Conservation (phyloP, 2,797 vertebrate species). For the Pipistrellus pipistrellus region DNA sequence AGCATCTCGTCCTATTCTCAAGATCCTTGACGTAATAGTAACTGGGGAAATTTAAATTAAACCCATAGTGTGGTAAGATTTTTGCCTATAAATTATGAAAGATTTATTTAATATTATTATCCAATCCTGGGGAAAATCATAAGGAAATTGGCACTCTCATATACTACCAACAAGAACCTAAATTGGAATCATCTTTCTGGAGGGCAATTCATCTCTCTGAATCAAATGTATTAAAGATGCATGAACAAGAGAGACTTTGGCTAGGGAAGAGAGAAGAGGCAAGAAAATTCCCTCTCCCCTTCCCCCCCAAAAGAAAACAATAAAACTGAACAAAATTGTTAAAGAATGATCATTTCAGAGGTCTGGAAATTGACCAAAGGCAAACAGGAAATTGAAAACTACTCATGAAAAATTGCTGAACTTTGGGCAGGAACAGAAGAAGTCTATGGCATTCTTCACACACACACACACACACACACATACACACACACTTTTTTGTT, state of each 20-base stretch:
- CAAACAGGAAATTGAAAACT: constrained; percentile 20
- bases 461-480: not conserved
- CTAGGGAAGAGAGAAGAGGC: not conserved
- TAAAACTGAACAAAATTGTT: not conserved
- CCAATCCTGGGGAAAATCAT: not conserved
- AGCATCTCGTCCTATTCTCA: constrained; percentile 21
- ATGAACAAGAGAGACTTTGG: not conserved
- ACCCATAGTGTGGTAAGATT: not conserved
- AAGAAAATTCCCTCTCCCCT: not conserved
- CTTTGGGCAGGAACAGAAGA: not conserved
- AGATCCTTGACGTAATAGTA: constrained; percentile 47
- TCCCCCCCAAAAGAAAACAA: not conserved
- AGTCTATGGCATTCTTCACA: not conserved
- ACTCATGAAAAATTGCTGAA: not conserved
- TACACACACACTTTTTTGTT: not conserved
- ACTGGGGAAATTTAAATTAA: constrained; percentile 61
- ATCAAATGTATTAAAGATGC: constrained; percentile 44
- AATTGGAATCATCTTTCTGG: constrained; percentile 1
- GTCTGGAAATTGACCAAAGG: constrained; percentile 10
- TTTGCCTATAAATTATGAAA: constrained; percentile 33
- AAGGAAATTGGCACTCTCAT: not conserved
- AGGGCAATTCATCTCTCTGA: constrained; percentile 34
- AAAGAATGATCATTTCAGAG: constrained; percentile 12
- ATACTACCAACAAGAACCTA: not conserved
- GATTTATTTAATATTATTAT: constrained; percentile 56